Evolutionary conservation across 1,140 invertebrate genomes (phyloP).

Genomic region (Leptonema lineaticorne): DNA sequence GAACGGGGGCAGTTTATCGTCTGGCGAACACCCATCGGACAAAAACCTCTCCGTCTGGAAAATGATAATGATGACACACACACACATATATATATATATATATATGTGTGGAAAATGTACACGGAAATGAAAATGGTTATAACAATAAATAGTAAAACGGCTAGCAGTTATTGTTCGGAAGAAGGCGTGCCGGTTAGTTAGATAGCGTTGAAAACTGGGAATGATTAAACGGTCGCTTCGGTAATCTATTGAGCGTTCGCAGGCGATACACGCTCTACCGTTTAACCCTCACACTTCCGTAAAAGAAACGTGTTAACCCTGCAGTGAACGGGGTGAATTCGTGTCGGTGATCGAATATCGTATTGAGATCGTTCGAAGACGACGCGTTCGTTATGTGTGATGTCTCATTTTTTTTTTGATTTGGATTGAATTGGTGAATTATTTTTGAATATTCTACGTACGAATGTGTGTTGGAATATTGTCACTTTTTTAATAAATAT

Average conservation of each 20-base stretch:
- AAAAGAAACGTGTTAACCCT: not conserved
- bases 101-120: not conserved
- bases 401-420: too few species aligned
- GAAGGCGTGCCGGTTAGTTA: not conserved
- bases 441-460: too few species aligned
- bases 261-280: not conserved
- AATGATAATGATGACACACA: not conserved
- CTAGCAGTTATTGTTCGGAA: not conserved
- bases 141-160: too few species aligned
- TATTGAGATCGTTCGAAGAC: too few species aligned
- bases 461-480: too few species aligned
- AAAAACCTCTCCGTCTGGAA: not conserved
- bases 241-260: not conserved
- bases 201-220: slow-evolving; percentile 6
- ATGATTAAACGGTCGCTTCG: not conserved
- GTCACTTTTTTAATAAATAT: too few species aligned
- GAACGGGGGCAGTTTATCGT: not conserved
- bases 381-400: too few species aligned
- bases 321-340: not conserved
- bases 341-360: too few species aligned
- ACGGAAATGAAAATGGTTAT: too few species aligned
- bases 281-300: not conserved
- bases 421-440: too few species aligned
- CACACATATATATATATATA: not conserved
- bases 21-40: not conserved